Evolutionary conservation across 2,113 vertebrate species (phyloP).

Genomic region (Athene cunicularia): DNA sequence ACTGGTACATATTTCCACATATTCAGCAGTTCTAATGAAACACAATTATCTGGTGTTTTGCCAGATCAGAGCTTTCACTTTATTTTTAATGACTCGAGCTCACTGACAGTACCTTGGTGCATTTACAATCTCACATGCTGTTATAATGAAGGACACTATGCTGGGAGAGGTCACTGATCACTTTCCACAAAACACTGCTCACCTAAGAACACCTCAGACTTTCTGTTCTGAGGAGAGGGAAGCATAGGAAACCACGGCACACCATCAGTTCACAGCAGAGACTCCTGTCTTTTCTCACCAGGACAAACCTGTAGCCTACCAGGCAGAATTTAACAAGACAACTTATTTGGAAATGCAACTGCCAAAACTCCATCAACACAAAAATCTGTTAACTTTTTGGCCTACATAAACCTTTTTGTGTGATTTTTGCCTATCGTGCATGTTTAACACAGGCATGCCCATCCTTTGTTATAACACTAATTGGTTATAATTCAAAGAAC

Average conservation of each 20-base stretch:
- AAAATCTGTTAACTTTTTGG: neutral
- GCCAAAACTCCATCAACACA: neutral
- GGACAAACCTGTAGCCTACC: neutral
- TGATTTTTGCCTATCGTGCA: neutral
- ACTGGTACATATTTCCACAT: neutral
- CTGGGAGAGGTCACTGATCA: neutral
- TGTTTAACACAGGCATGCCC: neutral
- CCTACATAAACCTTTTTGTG: neutral
- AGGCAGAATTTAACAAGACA: neutral
- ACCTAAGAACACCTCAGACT: neutral
- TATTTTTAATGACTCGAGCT: neutral
- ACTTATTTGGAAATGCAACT: neutral
- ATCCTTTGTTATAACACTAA: neutral
- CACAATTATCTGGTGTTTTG: neutral
- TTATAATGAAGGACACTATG: neutral
- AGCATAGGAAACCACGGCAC: neutral
- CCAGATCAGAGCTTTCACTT: neutral
- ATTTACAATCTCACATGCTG: neutral
- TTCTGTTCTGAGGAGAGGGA: neutral
- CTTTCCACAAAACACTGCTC: neutral
- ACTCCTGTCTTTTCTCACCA: neutral
- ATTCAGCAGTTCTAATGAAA: neutral
- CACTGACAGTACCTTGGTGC: neutral
- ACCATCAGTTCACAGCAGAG: neutral
- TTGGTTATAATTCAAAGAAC: neutral